A percentile compares a stretch with the other conserved stretches of the same genome.
Evolutionary conservation across 2,888 invertebrate species (phyloP).

Genomic region (Callyntrura sp.): DNA sequence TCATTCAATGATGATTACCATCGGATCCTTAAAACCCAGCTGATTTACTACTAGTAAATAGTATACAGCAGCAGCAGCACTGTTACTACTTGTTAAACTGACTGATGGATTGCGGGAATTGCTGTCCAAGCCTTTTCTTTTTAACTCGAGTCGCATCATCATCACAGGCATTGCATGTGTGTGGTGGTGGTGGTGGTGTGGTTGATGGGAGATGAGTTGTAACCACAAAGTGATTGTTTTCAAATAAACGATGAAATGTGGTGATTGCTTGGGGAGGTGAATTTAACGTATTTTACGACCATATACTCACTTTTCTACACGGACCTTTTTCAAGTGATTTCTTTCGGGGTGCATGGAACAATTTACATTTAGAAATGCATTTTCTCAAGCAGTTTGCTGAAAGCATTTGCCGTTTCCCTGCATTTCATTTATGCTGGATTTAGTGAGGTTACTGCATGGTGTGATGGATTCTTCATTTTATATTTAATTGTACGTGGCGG

Average conservation of each 20-base stretch:
- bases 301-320: neutral
- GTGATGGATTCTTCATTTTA: no score
- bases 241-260: conserved; percentile 61
- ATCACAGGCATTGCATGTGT: conserved; percentile 28
- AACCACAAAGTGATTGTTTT: conserved; percentile 50
- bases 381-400: no score
- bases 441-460: no score
- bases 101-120: conserved; percentile 63
- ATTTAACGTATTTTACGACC: no score
- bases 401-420: no score
- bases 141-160: neutral
- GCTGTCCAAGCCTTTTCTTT: neutral
- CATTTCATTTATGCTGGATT: no score
- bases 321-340: neutral
- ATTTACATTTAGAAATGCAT: no score
- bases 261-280: conserved; percentile 59
- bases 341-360: no score
- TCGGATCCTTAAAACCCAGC: conserved; percentile 14
- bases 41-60: conserved; percentile 48
- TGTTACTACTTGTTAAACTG: neutral
- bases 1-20: neutral
- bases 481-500: no score
- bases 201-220: conserved; percentile 24
- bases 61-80: neutral
- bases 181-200: conserved; percentile 22